Evolutionary conservation across 2,113 vertebrate species (phyloP), one percentile per base, ranked within the genome.

Genomic region (Columbina picui): DNA sequence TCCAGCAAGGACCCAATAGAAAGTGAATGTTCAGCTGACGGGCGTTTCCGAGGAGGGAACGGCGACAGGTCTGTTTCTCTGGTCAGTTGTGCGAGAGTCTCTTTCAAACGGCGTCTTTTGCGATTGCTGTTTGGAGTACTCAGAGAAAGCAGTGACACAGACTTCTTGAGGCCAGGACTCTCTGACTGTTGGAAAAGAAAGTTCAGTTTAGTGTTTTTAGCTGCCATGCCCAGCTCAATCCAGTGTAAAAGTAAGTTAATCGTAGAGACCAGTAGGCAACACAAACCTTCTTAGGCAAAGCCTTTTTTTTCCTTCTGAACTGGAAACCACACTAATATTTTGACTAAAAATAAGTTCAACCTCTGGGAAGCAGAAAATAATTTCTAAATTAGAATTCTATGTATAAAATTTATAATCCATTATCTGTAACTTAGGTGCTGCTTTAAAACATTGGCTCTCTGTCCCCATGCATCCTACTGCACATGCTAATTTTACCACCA

Each of bases 151-250:
- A 99, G 97, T 1, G 99, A 99, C 87, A 99, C 99, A 0, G 99
- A 99, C 81, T 99, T 99, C 98, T 99, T 99, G 96, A 99, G 98
- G n/a, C 98, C 98, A 2, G 99, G 99, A 90, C 98, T 99, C 84
- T 99, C 98, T 0, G 98, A 98, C 99, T 99, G 79, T 3, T 97
- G 86, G 16, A 38, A 96, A 74, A 96, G 39, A 90, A 96, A 76
- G 19, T 34, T 77, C 13, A 60, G 12, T 49, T 94, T 69, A 61
- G 19, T 53, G 78, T 1, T 34, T 82, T 69, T 22, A 78, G 7
- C 52, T 5, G 7, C 57, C 26, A 9, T 12, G 13, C 21, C 41
- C 69, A 61, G 25, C 16, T 45, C 36, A 77, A 7, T 22, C 32
- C 55, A 45, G 25, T 7, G 23, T 22, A 80, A 57, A 74, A 12